phyloP scores from a whole-genome alignment of 2,888 invertebrate species.

The Mythimna lalbum region DNA sequence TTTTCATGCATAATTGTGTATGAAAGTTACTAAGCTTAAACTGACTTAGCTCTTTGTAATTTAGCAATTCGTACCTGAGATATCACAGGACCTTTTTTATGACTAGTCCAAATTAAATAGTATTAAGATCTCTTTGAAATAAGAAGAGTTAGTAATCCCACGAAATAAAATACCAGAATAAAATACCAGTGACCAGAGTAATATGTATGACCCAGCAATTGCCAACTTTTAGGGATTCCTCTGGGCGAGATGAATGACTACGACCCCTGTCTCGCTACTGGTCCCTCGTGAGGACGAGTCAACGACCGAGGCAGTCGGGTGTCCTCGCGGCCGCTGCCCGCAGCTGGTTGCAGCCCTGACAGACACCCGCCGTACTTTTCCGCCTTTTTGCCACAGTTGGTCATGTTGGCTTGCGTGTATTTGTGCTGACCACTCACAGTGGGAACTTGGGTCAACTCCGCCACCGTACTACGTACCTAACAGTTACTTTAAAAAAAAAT shows the following conservation, averaged over 20 bases:
- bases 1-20: too few relatives aligned
- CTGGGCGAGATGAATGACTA: conserved; percentile 8
- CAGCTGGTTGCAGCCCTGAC: conserved; percentile 41
- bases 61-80: too few relatives aligned
- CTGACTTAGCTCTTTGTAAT: too few relatives aligned
- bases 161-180: too few relatives aligned
- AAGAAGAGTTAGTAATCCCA: too few relatives aligned
- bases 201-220: background rate
- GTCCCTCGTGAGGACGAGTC: conserved; percentile 37
- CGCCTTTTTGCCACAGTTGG: conserved; percentile 47
- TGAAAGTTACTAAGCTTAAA: too few relatives aligned
- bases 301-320: conserved; percentile 49
- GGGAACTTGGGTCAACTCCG: conserved; percentile 17
- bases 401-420: conserved; percentile 32
- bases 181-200: too few relatives aligned
- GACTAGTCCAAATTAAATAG: too few relatives aligned
- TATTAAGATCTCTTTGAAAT: too few relatives aligned
- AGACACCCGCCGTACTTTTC: conserved; percentile 38
- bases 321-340: conserved; percentile 39
- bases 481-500: background rate
- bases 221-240: background rate
- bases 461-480: background rate
- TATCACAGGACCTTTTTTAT: too few relatives aligned
- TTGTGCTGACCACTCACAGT: conserved; percentile 26
- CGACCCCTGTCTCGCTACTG: conserved; percentile 20